A percentile compares a stretch with the other conserved stretches of the same genome.
phyloP scores from a whole-genome alignment of 2,888 invertebrate species.

The Cosmorhoe ocellata region DNA sequence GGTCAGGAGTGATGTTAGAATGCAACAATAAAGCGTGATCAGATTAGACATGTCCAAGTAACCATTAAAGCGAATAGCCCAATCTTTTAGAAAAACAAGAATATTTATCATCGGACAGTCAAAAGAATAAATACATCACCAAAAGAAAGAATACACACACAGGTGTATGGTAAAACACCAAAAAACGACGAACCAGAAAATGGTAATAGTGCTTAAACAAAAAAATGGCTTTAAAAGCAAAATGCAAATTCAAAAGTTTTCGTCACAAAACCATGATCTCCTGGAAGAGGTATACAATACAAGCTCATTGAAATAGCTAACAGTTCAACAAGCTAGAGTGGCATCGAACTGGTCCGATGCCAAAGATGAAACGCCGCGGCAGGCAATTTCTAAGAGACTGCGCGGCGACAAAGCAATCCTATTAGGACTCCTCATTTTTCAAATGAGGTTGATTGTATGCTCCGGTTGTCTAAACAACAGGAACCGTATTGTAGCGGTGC shows the following conservation, averaged over 20 bases:
- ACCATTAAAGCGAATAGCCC: too few species aligned
- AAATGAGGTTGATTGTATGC: constrained; percentile 2
- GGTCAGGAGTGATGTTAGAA: neutral
- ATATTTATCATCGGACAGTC: too few species aligned
- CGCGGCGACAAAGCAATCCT: neutral
- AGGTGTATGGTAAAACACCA: too few species aligned
- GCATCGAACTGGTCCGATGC: constrained; percentile 9
- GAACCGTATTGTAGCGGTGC: neutral
- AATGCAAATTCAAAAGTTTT: too few species aligned
- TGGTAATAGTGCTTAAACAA: too few species aligned
- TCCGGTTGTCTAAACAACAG: neutral
- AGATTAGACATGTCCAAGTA: neutral
- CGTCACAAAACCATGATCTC: too few species aligned
- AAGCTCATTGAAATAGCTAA: constrained; percentile 2
- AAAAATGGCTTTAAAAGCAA: too few species aligned
- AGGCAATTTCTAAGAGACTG: constrained; percentile 1
- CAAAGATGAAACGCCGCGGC: constrained; percentile 11
- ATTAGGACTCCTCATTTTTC: neutral
- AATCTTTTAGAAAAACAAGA: too few species aligned
- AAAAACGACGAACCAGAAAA: too few species aligned
- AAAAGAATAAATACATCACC: too few species aligned
- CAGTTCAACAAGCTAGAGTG: neutral
- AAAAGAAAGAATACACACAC: too few species aligned
- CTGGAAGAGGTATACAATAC: neutral
- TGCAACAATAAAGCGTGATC: neutral